phyloP scores from a whole-genome alignment of 2,888 invertebrate genomes.

The Lycophotia porphyrea region DNA sequence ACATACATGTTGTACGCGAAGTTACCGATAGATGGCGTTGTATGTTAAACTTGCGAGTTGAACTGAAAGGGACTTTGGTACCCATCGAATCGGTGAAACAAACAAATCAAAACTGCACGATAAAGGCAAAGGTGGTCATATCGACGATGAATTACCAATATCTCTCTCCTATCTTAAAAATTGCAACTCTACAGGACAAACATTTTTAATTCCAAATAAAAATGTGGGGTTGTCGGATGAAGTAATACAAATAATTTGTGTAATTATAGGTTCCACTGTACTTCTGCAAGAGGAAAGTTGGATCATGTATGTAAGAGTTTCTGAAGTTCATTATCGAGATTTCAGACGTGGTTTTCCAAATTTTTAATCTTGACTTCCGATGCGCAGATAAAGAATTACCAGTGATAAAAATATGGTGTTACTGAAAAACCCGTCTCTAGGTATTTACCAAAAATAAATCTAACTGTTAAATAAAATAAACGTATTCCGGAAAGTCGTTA shows the following conservation, averaged over 20 bases:
- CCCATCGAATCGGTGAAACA: background rate
- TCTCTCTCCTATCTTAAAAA: background rate
- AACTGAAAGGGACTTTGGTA: background rate
- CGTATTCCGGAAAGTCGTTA: conserved; percentile 44
- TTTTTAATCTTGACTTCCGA: background rate
- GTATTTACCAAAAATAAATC: conserved; percentile 17
- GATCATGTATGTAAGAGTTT: background rate
- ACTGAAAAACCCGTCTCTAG: background rate
- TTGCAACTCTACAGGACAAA: background rate
- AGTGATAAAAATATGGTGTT: background rate
- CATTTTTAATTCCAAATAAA: background rate
- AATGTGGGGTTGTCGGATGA: background rate
- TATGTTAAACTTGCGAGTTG: background rate
- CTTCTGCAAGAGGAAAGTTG: too few species aligned
- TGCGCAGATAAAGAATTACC: background rate
- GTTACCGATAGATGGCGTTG: conserved; percentile 44
- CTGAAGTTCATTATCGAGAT: background rate
- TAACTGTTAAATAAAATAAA: conserved; percentile 42
- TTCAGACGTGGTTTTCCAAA: background rate
- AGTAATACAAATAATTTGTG: too few species aligned
- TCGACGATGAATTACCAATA: background rate
- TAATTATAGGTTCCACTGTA: too few species aligned
- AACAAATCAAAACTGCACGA: background rate
- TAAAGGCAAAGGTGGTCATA: background rate
- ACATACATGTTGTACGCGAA: conserved; percentile 13